These are phyloP conservation scores for Zhuqinia jingwanae DNA, from an alignment of 2,888 invertebrate species.

Conservation along the genomic window DNA sequence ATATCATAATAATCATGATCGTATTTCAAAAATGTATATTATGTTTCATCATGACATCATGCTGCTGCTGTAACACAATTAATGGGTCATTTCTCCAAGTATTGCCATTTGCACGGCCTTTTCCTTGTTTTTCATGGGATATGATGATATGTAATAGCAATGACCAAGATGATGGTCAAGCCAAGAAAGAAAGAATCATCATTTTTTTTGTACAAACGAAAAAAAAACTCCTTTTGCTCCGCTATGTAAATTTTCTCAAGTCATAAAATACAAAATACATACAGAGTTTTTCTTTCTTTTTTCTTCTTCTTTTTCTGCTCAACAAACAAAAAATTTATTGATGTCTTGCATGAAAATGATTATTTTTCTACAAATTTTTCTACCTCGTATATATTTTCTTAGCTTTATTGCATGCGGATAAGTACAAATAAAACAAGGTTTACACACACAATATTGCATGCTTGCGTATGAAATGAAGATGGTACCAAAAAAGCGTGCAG, in stretches of 20 bases:
- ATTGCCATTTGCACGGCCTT: slow-evolving; percentile 23
- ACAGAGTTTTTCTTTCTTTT: not conserved
- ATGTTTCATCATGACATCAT: slow-evolving; percentile 61
- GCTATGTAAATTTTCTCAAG: slow-evolving; percentile 28
- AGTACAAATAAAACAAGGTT: not conserved
- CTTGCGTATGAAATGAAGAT: not conserved
- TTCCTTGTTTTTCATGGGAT: slow-evolving; percentile 41
- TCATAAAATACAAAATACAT: slow-evolving; percentile 32
- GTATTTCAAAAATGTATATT: slow-evolving; percentile 57
- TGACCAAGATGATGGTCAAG: not conserved
- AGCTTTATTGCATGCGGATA: slow-evolving; percentile 17
- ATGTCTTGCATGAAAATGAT: slow-evolving; percentile 60
- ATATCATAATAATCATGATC: slow-evolving; percentile 19
- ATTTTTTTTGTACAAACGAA: too few relatives aligned
- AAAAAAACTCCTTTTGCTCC: slow-evolving; percentile 33
- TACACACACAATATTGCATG: slow-evolving; percentile 7
- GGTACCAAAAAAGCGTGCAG: not conserved
- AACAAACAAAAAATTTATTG: slow-evolving; percentile 48
- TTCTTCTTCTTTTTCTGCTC: not conserved
- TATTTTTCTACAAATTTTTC: slow-evolving; percentile 36
- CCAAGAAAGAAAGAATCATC: slow-evolving; percentile 16
- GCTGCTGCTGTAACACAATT: slow-evolving; percentile 51
- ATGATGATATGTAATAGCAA: slow-evolving; percentile 5
- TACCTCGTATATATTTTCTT: slow-evolving; percentile 16
- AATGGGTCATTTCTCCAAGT: slow-evolving; percentile 50